Evolutionary conservation across 64 coral and sea anemone species (phyloP).

Genomic region (Actinia tenebrosa): DNA sequence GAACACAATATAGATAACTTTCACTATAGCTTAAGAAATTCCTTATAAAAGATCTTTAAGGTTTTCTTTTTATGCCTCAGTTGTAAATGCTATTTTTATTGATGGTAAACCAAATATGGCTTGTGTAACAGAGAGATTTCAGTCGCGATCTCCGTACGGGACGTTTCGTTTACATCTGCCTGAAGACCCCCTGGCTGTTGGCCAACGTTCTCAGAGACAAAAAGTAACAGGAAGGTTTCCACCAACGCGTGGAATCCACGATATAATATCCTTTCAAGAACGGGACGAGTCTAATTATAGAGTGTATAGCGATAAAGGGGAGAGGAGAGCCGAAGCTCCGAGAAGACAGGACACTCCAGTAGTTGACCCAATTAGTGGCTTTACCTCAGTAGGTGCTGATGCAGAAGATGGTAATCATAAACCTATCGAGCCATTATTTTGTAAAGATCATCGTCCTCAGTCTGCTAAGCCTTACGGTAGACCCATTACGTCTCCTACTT

Average conservation of each 20-base stretch:
- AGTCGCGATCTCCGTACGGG: constrained; percentile 56
- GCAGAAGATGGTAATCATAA: constrained; percentile 75
- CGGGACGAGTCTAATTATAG: constrained; percentile 61
- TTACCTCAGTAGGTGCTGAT: constrained; percentile 83
- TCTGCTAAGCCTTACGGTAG: constrained; percentile 78
- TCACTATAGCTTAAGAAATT: not conserved
- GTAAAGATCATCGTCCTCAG: constrained; percentile 76
- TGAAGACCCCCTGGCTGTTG: constrained; percentile 58
- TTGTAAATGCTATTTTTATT: not conserved
- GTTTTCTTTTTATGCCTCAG: not conserved
- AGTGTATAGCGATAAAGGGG: constrained; percentile 53
- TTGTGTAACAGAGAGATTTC: constrained; percentile 33
- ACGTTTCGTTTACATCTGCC: constrained; percentile 79
- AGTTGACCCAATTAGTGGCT: constrained; percentile 75
- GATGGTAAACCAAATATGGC: constrained; percentile 43
- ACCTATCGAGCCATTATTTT: constrained; percentile 69
- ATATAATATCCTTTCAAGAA: constrained; percentile 81
- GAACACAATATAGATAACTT: constrained; percentile 10
- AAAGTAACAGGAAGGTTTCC: constrained; percentile 66
- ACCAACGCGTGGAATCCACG: constrained; percentile 37
- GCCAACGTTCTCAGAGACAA: constrained; percentile 66
- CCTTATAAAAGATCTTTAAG: not conserved
- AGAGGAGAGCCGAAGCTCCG: constrained; percentile 68
- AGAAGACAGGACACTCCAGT: constrained; percentile 78
- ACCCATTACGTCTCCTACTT: constrained; percentile 70